Base-by-base conservation (phyloP, 92 coral and sea anemone genomes). In the Porites divaricata region DNA sequence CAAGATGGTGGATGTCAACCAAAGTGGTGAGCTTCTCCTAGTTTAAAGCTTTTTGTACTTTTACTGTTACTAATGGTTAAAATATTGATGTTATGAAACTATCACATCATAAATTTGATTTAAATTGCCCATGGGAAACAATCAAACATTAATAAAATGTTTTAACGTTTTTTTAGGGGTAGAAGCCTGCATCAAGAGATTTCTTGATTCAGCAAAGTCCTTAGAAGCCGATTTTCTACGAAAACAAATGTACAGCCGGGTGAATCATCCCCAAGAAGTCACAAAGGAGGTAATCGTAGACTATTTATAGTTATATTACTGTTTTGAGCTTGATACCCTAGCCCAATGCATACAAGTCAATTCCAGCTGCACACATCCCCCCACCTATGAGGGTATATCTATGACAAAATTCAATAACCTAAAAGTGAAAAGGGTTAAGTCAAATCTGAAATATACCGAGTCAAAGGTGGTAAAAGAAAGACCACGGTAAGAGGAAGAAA, bases 201-300 rank as follows among this genome's bases (percentile, higher is more conserved):
- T 94, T 62, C 92, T 94, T 14, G 90, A 94, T 57, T 76, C 92
- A 63, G 95, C 98, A 0, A 92, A 93, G 70, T 25, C 72, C 5
- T 76, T 94, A 63, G 95, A 94, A n/a, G 98, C 93, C 52, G 98
- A 94, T 76, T 94, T 94, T 72, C 83, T 92, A 4, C 83, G 81
- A 23, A 92, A 89, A 58, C 98, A 94, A 73, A 80, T 91, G 87
- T 94, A 94, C 82, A 88, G 86, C 73, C 86, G 95, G 61, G 90
- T 92, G 67, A 75, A 92, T 22, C 98, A 92, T 68, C 98, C 98
- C 2, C 88, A 92, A 25, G 98, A 94, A 64, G 85, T 89, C 62
- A 80, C 88, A 41, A 87, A 85, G 82, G 92, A 93, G 86, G 96
- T 93, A 50, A 74, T 15, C 7, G 12, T 69, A 20, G 74, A 45